These are phyloP conservation scores for Meiosimyza decipiens DNA, from an alignment of 2,888 invertebrate species.

Conservation along the genomic window DNA sequence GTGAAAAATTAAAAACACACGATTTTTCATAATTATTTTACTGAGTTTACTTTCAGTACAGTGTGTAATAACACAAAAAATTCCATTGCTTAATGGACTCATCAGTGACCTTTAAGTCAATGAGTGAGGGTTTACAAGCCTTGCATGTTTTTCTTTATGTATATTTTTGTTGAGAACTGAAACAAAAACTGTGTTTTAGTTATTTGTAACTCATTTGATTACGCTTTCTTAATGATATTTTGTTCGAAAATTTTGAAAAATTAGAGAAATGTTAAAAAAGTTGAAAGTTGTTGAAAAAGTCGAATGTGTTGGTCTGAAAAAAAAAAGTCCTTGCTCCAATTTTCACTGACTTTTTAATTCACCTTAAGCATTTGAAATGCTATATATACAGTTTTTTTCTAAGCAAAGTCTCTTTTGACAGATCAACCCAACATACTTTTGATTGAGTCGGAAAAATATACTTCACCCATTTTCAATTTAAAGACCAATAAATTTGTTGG, in stretches of 20 bases:
- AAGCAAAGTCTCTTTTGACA: conserved; percentile 38
- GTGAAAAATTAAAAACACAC: too few relatives aligned
- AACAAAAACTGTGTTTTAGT: too few relatives aligned
- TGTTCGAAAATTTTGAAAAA: neutral
- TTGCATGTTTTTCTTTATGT: too few relatives aligned
- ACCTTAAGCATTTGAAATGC: too few relatives aligned
- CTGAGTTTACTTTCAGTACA: too few relatives aligned
- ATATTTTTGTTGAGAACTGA: too few relatives aligned
- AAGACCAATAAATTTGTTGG: conserved; percentile 63
- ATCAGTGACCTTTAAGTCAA: too few relatives aligned
- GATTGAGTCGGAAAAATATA: conserved; percentile 44
- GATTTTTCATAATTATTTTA: too few relatives aligned
- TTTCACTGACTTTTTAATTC: neutral
- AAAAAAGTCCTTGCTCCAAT: neutral
- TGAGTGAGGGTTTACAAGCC: too few relatives aligned
- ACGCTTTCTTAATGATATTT: neutral
- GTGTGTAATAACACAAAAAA: too few relatives aligned
- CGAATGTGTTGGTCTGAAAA: neutral
- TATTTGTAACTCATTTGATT: too few relatives aligned
- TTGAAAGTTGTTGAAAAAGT: neutral
- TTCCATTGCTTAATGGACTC: too few relatives aligned
- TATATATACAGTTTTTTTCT: neutral
- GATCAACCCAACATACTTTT: conserved; percentile 58
- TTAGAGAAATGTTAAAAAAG: neutral
- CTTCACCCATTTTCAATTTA: conserved; percentile 49